These are phyloP conservation scores for Neopipo cinnamomea DNA, from an alignment of 2,113 vertebrate species.

Conservation along the genomic window DNA sequence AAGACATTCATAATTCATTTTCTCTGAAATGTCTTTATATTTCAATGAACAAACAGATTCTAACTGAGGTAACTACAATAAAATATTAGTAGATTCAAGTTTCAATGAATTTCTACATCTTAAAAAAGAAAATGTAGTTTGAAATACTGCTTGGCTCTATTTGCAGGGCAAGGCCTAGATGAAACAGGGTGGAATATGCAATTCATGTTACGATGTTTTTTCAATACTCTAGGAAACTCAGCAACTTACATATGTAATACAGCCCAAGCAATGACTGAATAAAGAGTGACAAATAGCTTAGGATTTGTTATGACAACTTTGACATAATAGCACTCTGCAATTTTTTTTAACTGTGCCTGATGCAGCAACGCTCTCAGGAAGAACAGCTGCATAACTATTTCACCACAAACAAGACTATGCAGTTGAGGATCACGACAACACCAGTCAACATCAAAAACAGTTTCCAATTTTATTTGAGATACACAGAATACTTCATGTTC, in stretches of 20 bases:
- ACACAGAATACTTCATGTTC: background rate
- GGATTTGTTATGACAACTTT: slow-evolving; percentile 36
- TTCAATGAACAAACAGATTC: background rate
- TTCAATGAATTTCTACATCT: background rate
- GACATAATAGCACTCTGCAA: background rate
- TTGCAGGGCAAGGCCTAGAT: background rate
- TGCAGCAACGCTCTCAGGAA: background rate
- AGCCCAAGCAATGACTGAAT: background rate
- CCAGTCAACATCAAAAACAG: background rate
- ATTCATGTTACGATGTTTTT: background rate
- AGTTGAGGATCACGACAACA: background rate
- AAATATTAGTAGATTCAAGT: background rate
- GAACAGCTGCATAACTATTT: background rate
- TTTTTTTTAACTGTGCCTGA: background rate
- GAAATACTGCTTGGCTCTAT: background rate
- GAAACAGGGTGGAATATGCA: background rate
- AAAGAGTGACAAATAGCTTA: slow-evolving; percentile 12
- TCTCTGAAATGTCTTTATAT: background rate
- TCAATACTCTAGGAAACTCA: slow-evolving; percentile 19
- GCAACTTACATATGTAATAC: background rate
- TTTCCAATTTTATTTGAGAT: background rate
- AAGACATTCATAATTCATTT: background rate
- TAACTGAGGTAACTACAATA: background rate
- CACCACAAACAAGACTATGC: background rate
- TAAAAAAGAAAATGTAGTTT: background rate